Evolutionary conservation across 1,140 invertebrate species (phyloP).

Genomic region (Sminthurides bifidus): DNA sequence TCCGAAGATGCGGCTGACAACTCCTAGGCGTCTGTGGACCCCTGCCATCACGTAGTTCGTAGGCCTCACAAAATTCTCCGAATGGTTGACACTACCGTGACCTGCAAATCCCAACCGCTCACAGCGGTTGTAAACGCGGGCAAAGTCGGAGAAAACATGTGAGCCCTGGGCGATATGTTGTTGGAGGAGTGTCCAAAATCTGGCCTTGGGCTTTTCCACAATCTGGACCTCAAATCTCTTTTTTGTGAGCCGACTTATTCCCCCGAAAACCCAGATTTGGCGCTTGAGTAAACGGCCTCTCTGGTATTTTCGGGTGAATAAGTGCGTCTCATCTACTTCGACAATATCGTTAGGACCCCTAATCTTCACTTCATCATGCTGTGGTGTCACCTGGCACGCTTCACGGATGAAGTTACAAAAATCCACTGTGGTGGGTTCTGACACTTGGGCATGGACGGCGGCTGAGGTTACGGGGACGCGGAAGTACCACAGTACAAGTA

Average conservation of each 20-base stretch:
- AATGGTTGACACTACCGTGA: too few species aligned
- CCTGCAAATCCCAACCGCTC: background rate
- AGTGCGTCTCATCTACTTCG: constrained; percentile 12
- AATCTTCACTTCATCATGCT: background rate
- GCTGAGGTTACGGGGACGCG: background rate
- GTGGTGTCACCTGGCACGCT: background rate
- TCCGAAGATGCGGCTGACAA: background rate
- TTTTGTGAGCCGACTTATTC: background rate
- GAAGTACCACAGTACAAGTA: background rate
- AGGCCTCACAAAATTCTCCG: too few species aligned
- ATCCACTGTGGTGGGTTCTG: background rate
- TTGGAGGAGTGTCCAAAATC: background rate
- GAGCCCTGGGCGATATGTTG: background rate
- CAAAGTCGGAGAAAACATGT: background rate
- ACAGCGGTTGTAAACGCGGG: background rate
- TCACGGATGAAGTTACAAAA: constrained; percentile 10
- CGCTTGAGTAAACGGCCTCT: constrained; percentile 2
- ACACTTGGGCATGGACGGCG: background rate
- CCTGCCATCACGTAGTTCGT: constrained; percentile 6
- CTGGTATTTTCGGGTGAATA: constrained; percentile 10
- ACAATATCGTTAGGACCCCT: constrained; percentile 7
- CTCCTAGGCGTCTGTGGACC: background rate
- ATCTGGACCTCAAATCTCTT: background rate
- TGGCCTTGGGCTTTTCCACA: background rate
- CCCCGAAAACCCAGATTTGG: constrained; percentile 16